Conservation (phyloP, 2,113 vertebrate species). For the Scytalopus superciliaris region DNA sequence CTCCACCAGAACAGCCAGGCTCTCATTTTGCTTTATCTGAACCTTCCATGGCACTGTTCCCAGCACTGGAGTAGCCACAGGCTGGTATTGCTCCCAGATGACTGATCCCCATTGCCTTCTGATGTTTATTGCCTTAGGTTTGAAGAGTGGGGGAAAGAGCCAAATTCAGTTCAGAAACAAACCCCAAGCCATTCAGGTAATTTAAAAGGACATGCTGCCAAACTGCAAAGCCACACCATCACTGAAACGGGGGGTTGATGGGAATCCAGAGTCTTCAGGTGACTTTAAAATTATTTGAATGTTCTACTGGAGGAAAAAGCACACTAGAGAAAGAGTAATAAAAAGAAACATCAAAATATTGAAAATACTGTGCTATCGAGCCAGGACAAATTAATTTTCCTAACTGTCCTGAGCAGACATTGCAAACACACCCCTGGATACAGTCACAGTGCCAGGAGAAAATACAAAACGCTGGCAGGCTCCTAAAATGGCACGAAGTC, state of each 20-base stretch:
- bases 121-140: not conserved
- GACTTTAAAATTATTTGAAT: not conserved
- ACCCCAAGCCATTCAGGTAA: not conserved
- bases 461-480: not conserved
- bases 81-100: not conserved
- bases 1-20: accelerated
- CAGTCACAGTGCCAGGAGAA: not conserved
- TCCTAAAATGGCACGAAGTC: not conserved
- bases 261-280: not conserved
- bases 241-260: not conserved
- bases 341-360: not conserved
- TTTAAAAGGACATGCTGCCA: not conserved
- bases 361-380: not conserved
- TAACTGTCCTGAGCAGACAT: not conserved
- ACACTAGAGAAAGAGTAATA: not conserved
- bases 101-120: not conserved
- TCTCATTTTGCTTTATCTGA: not conserved
- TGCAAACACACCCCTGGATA: not conserved
- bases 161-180: not conserved
- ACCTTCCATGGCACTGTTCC: not conserved
- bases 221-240: not conserved
- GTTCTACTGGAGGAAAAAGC: not conserved
- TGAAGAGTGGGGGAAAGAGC: not conserved
- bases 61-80: not conserved
- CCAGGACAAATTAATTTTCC: not conserved